These are phyloP conservation scores for Ptychadena robeensis DNA, from an alignment of 2,797 vertebrate genomes.

Conservation along the genomic window DNA sequence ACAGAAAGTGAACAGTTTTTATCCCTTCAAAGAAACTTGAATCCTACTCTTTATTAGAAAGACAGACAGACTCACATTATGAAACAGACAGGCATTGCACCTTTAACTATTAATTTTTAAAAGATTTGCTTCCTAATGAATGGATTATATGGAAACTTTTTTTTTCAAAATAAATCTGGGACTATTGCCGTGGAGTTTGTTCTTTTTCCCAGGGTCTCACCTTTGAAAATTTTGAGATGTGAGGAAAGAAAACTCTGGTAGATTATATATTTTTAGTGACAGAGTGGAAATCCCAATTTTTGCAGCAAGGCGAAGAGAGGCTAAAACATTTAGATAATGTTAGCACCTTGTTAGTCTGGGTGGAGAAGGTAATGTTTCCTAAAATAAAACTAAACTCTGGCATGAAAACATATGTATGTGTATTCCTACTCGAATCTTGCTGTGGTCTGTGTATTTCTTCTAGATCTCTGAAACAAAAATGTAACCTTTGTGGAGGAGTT, in stretches of 20 bases:
- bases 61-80: slow-evolving; percentile 57
- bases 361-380: slow-evolving; percentile 22
- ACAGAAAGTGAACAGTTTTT: slow-evolving; percentile 52
- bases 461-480: too few relatives aligned
- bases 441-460: too few relatives aligned
- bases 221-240: slow-evolving; percentile 26
- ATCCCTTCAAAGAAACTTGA: slow-evolving; percentile 47
- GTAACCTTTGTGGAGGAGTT: too few relatives aligned
- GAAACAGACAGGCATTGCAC: slow-evolving; percentile 53
- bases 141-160: slow-evolving; percentile 50
- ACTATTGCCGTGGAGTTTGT: not conserved
- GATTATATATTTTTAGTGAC: slow-evolving; percentile 33
- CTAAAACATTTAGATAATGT: slow-evolving; percentile 28
- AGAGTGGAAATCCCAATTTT: slow-evolving; percentile 13
- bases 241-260: slow-evolving; percentile 4
- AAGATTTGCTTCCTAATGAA: slow-evolving; percentile 45
- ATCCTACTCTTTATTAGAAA: slow-evolving; percentile 50
- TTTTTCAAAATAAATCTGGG: slow-evolving; percentile 8
- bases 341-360: slow-evolving; percentile 37
- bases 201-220: slow-evolving; percentile 40
- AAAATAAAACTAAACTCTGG: not conserved
- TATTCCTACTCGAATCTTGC: too few relatives aligned
- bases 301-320: not conserved
- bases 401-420: too few relatives aligned
- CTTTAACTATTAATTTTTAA: slow-evolving; percentile 44